A percentile compares a stretch with the other conserved stretches of the same genome.
These are phyloP conservation scores for Teleogryllus oceanicus DNA, from an alignment of 2,888 invertebrate genomes.

Conservation along the genomic window DNA sequence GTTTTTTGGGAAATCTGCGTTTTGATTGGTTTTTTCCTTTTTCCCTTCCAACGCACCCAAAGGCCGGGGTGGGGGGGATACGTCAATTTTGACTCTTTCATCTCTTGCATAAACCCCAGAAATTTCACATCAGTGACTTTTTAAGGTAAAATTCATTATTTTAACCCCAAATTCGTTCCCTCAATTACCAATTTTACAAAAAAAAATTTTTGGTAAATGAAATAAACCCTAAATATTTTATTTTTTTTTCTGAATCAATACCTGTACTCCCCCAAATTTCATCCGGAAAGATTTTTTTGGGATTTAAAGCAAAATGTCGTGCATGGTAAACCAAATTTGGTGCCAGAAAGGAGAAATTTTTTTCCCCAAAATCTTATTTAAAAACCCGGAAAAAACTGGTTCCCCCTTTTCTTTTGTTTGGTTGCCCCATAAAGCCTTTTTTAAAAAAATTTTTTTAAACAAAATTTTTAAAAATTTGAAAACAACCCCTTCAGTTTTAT, in stretches of 20 bases:
- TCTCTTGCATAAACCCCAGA: not conserved
- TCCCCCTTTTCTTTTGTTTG: conserved; percentile 69
- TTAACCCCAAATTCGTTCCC: not conserved
- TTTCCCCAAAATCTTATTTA: conserved; percentile 50
- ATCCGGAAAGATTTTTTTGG: conserved; percentile 49
- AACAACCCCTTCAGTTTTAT: not conserved
- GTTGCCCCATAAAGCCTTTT: conserved; percentile 58
- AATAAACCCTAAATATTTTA: too few species aligned
- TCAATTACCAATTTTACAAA: not conserved
- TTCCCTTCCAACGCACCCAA: not conserved
- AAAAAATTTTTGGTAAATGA: too few species aligned
- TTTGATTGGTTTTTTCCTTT: not conserved
- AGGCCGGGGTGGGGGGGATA: not conserved
- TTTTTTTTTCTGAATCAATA: conserved; percentile 47
- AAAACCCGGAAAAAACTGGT: conserved; percentile 67
- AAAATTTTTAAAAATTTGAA: too few species aligned
- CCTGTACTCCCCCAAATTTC: conserved; percentile 46
- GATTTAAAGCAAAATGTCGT: conserved; percentile 56
- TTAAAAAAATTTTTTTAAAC: too few species aligned
- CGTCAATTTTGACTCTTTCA: not conserved
- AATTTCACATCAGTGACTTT: not conserved
- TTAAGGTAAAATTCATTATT: not conserved
- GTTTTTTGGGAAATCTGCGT: not conserved
- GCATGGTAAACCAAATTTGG: conserved; percentile 49
- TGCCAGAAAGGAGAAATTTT: conserved; percentile 49